Percentiles rank a stretch among this genome's conserved stretches.
Conservation (phyloP, 2,113 vertebrate genomes). For the Sinocyclocheilus grahami region DNA sequence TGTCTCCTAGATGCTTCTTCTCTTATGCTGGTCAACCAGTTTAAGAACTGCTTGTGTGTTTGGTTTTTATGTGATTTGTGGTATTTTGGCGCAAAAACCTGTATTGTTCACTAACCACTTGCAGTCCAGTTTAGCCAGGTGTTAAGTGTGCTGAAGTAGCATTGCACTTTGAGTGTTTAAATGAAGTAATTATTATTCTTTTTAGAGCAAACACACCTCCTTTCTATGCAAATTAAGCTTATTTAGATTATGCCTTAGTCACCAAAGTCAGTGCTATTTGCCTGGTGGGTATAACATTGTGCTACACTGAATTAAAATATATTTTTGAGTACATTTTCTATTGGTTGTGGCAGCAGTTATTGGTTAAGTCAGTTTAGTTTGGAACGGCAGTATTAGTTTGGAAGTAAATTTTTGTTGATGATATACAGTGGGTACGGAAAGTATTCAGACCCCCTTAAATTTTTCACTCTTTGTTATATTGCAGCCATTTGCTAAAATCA, state of each 20-base stretch:
- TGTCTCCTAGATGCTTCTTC: conserved; percentile 23
- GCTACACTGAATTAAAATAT: neutral
- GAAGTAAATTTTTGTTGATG: too few species aligned
- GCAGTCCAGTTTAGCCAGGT: neutral
- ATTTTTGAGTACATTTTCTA: neutral
- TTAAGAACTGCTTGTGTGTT: conserved; percentile 27
- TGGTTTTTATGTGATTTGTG: neutral
- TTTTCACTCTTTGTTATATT: too few species aligned
- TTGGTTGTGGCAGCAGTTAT: neutral
- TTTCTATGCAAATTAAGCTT: neutral
- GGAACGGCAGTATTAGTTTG: too few species aligned
- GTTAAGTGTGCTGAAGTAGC: neutral
- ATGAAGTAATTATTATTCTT: neutral
- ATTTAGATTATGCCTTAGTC: neutral
- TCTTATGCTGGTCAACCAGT: neutral
- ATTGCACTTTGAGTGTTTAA: neutral
- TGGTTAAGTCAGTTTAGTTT: neutral
- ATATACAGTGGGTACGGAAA: too few species aligned
- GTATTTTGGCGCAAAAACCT: neutral
- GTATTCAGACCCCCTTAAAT: too few species aligned
- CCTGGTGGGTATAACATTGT: neutral
- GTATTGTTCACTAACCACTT: neutral
- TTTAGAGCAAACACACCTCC: neutral
- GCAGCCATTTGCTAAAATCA: too few species aligned
- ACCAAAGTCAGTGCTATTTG: neutral